Conservation (phyloP, 2,113 vertebrate genomes). For the Malaclemys terrapin region DNA sequence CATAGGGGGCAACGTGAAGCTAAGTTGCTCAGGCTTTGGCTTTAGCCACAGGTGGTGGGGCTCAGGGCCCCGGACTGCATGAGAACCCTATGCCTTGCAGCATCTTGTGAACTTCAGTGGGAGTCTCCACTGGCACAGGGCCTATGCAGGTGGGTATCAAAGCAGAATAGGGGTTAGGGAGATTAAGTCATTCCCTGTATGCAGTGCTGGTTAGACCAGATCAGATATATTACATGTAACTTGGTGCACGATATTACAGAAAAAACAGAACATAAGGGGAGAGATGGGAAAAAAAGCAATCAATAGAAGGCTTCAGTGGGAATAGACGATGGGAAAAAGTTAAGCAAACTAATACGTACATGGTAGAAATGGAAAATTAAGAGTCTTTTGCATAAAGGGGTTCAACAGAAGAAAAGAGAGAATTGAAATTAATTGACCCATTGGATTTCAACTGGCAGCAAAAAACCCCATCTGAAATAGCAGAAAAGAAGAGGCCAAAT, state of each 20-base stretch:
- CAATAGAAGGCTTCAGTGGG: background rate
- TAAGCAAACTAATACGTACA: background rate
- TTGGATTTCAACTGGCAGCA: background rate
- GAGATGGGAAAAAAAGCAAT: too few species aligned
- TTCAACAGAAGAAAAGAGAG: background rate
- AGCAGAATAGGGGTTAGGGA: background rate
- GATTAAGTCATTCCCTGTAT: background rate
- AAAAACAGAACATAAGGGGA: background rate
- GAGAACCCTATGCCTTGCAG: background rate
- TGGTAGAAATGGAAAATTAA: background rate
- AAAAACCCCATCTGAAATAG: background rate
- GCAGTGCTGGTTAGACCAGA: background rate
- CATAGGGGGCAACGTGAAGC: too few species aligned
- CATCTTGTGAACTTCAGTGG: background rate
- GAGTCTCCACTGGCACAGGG: background rate
- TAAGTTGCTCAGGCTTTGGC: too few species aligned
- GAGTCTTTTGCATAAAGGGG: background rate
- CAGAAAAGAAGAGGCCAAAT: background rate
- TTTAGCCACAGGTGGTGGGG: too few species aligned
- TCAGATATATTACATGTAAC: background rate
- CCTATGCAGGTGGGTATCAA: background rate
- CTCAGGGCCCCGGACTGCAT: background rate
- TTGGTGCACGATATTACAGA: background rate
- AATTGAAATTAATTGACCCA: background rate
- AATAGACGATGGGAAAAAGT: background rate